phyloP scores from a whole-genome alignment of 2,113 vertebrate genomes.

The Peromyscus leucopus region DNA sequence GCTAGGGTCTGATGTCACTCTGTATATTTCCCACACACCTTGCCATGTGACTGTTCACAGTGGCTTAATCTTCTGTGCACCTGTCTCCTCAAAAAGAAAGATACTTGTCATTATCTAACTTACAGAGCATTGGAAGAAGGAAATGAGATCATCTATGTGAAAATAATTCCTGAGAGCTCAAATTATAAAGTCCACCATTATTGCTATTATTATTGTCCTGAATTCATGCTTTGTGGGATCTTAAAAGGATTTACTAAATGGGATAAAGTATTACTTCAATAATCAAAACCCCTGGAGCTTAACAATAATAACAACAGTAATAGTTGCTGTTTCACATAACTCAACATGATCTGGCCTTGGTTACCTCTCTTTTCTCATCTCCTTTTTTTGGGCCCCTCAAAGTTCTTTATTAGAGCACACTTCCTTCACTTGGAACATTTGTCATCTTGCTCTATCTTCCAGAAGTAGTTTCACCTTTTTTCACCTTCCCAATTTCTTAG shows the following conservation, averaged over 20 bases:
- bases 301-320: slow-evolving; percentile 8
- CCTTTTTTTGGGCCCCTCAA: background rate
- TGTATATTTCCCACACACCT: background rate
- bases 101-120: slow-evolving; percentile 32
- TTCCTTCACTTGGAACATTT: slow-evolving; percentile 26
- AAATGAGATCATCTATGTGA: slow-evolving; percentile 38
- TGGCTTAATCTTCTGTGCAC: background rate
- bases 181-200: slow-evolving; percentile 52
- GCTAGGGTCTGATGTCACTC: background rate
- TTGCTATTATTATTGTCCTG: slow-evolving; percentile 36
- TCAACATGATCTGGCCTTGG: background rate
- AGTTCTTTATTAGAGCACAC: slow-evolving; percentile 20
- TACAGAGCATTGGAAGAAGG: background rate
- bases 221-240: slow-evolving; percentile 34
- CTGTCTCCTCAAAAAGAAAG: slow-evolving; percentile 24
- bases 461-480: background rate
- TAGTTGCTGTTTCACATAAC: background rate
- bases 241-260: slow-evolving; percentile 63
- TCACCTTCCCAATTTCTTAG: background rate
- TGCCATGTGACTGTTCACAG: background rate
- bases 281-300: slow-evolving; percentile 44
- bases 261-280: slow-evolving; percentile 61
- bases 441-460: background rate
- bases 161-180: slow-evolving; percentile 43
- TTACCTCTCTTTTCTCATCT: background rate